Evolutionary conservation across 2,888 invertebrate species (phyloP).

Genomic region (Criorhina ranunculi): DNA sequence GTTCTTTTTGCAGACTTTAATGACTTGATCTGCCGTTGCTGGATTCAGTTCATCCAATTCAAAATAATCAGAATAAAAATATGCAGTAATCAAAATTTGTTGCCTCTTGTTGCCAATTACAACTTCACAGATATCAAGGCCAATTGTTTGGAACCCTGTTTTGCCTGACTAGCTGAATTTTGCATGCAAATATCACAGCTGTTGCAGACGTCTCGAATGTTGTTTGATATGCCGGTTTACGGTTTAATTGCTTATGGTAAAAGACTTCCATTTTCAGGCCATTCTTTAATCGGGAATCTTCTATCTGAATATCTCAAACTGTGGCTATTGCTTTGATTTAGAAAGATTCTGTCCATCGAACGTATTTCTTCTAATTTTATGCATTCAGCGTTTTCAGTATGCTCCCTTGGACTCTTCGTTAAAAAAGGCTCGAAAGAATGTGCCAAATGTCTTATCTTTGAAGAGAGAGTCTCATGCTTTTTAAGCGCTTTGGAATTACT

Average conservation of each 20-base stretch:
- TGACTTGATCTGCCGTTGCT: conserved; percentile 39
- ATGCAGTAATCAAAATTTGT: conserved; percentile 21
- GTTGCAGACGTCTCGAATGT: conserved; percentile 18
- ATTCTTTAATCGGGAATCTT: conserved; percentile 9
- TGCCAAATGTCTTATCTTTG: conserved; percentile 22
- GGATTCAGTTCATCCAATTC: conserved; percentile 45
- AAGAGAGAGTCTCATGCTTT: conserved; percentile 15
- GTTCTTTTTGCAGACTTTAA: conserved; percentile 41
- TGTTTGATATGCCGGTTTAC: conserved; percentile 8
- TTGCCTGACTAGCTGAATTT: conserved; percentile 6
- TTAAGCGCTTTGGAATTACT: conserved; percentile 17
- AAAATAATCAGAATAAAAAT: conserved; percentile 18
- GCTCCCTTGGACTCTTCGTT: too few relatives aligned
- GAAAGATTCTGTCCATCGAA: too few relatives aligned
- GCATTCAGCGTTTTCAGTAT: too few relatives aligned
- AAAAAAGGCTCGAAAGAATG: too few relatives aligned
- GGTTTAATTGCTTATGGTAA: too few relatives aligned
- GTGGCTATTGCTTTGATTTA: too few relatives aligned
- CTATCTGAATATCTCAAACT: not conserved
- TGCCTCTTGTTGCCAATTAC: conserved; percentile 30
- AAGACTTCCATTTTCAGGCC: too few relatives aligned
- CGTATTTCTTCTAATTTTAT: too few relatives aligned
- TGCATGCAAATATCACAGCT: conserved; percentile 29
- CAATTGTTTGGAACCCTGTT: conserved; percentile 49
- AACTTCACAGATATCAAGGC: conserved; percentile 50